Conservation (phyloP, 2,888 invertebrate species). For the Oconnorella tubifera region DNA sequence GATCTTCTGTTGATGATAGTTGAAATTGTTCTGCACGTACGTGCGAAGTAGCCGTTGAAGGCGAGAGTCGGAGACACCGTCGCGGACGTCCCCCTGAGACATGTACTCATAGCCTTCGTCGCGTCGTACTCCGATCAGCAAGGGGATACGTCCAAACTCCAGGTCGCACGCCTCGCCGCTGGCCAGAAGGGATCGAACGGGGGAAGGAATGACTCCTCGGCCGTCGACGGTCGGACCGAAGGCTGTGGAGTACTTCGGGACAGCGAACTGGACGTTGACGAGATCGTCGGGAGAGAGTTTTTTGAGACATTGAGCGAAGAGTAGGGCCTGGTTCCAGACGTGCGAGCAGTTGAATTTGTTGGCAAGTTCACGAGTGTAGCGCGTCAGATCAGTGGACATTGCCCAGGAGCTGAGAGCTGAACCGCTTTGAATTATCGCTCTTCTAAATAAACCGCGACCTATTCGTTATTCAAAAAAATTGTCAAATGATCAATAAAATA, state of each 20-base stretch:
- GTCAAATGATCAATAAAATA: too few species aligned
- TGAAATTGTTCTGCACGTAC: constrained; percentile 82
- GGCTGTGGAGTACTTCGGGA: constrained; percentile 48
- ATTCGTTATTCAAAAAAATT: too few species aligned
- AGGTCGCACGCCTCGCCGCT: constrained; percentile 17
- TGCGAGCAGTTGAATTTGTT: constrained; percentile 47
- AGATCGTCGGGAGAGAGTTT: constrained; percentile 70
- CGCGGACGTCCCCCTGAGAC: constrained; percentile 74
- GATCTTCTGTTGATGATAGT: constrained; percentile 89
- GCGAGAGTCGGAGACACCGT: constrained; percentile 63
- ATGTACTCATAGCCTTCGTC: constrained; percentile 79
- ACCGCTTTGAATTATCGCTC: constrained; percentile 88
- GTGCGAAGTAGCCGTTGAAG: constrained; percentile 71
- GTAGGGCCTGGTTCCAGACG: constrained; percentile 10
- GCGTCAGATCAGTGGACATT: constrained; percentile 43
- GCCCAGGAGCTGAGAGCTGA: constrained; percentile 60
- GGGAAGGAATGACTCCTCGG: constrained; percentile 22
- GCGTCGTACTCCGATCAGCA: constrained; percentile 49
- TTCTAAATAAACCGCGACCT: constrained; percentile 59
- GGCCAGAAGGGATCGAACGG: constrained; percentile 21
- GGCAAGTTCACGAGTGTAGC: constrained; percentile 45
- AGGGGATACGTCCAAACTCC: constrained; percentile 42
- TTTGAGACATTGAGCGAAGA: constrained; percentile 43
- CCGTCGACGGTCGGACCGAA: constrained; percentile 45
- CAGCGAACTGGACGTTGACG: constrained; percentile 41